phyloP scores from a whole-genome alignment of 2,888 invertebrate genomes.

The Rhaphigaster nebulosa region DNA sequence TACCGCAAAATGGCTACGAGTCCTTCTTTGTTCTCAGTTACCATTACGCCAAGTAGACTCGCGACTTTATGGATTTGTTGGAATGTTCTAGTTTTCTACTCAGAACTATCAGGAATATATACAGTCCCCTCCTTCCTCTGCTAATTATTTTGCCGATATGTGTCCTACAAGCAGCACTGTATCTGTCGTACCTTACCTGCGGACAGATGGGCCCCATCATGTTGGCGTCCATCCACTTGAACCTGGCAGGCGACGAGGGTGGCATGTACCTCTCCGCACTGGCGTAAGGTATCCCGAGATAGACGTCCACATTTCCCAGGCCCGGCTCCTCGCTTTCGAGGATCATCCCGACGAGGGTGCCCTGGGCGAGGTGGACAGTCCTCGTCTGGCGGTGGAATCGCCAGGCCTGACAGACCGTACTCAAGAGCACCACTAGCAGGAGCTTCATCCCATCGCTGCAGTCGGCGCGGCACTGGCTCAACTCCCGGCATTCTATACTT shows the following conservation, averaged over 20 bases:
- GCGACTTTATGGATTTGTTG: no score
- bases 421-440: conserved; percentile 50
- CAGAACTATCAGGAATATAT: no score
- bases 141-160: background rate
- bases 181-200: conserved; percentile 57
- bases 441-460: conserved; percentile 62
- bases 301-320: conserved; percentile 60
- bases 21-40: no score
- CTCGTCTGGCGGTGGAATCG: conserved; percentile 58
- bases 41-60: no score
- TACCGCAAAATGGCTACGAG: no score
- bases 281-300: conserved; percentile 62
- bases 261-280: conserved; percentile 63
- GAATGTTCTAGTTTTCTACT: no score
- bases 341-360: conserved; percentile 57
- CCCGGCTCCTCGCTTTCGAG: conserved; percentile 53
- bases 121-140: no score
- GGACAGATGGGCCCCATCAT: conserved; percentile 61
- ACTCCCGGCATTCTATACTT: conserved; percentile 36
- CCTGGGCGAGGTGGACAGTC: conserved; percentile 60
- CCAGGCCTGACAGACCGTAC: conserved; percentile 52
- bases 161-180: background rate
- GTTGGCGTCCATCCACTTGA: conserved; percentile 59
- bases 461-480: conserved; percentile 49
- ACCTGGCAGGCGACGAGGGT: conserved; percentile 61